Conservation (phyloP, 2,113 vertebrate species). For the Hemicordylus capensis region DNA sequence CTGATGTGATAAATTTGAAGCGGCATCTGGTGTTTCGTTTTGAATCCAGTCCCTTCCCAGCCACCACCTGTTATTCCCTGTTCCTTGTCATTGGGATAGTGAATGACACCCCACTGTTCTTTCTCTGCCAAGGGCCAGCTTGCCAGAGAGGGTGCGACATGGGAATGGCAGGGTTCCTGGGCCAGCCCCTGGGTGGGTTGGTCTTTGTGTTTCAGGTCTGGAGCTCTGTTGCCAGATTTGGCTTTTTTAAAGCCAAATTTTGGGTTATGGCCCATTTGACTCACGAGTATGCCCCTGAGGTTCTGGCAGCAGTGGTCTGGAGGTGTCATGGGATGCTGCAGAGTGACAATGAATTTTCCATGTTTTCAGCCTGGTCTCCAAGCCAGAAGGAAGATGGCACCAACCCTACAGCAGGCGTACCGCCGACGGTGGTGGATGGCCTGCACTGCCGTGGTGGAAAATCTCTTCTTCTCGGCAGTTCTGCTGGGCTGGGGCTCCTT, state of each 20-base stretch:
- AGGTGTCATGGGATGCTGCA: background rate
- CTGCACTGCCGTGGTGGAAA: constrained; percentile 84
- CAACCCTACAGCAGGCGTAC: constrained; percentile 81
- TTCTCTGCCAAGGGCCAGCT: background rate
- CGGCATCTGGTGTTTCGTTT: background rate
- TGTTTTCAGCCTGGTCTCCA: constrained; percentile 31
- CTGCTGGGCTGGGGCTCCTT: constrained; percentile 90
- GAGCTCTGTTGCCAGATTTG: no score
- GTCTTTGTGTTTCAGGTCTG: background rate
- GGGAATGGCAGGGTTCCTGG: background rate
- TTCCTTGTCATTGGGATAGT: background rate
- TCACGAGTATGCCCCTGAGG: no score
- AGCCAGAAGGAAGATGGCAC: constrained; percentile 75
- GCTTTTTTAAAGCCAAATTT: no score
- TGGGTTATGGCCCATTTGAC: no score
- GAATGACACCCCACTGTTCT: background rate
- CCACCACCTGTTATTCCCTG: background rate
- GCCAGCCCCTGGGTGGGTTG: background rate
- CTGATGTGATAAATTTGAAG: background rate
- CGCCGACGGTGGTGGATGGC: constrained; percentile 92
- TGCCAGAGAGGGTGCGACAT: background rate
- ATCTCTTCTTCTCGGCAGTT: constrained; percentile 89
- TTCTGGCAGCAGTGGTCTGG: background rate
- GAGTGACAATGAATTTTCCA: background rate
- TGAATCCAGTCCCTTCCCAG: background rate